Base-by-base conservation (phyloP, 2,888 invertebrate species). In the Syritta pipiens region DNA sequence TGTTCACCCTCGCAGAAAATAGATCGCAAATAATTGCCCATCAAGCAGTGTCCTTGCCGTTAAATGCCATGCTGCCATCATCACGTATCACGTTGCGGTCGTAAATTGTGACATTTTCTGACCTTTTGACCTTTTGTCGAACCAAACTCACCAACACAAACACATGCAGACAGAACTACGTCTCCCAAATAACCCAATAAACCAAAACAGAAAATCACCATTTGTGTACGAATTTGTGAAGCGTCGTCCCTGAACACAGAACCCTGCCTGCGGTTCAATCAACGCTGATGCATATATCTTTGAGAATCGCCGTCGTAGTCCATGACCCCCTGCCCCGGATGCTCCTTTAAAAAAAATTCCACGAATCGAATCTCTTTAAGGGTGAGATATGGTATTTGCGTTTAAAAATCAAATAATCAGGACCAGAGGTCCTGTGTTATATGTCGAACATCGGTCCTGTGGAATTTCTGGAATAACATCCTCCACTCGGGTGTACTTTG, bases 11-110 rank as follows among this genome's bases (percentile, higher is more conserved):
- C 53, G 4, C 42, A 32, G 14, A 12, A 49, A 63, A 51, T 51
- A 17, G 51, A 51, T 63, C 42, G 49, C 63, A 42, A 63, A 63
- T 63, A 51, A 42, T 63, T 42, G 51, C 63, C 53, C 42, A 53
- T 44, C 42, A 42, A 53, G 40, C 20, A 24, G 22, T 40, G 42
- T 63, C 63, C 63, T 63, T 53, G 32, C 10, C 14, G 51, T 42
- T 51, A 63, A 63, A 63, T 40, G 63, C 17, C 63, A 51, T 6
- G 14, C 40, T 9, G 19, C 40, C 19, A 53, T 32, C 44, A 35
- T 44, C 44, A 26, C 53, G 49, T 42, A 51, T 40, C 63, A 53
- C 42, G 44, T 46, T 55, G 44, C 19, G 44, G 53, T 55, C 53
- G 35, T 46, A 65, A 46, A 65, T 55, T 44, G 26, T 55, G 46